Conservation (phyloP, 2,113 vertebrate genomes). For the Sterrhoptilus dennistouni region DNA sequence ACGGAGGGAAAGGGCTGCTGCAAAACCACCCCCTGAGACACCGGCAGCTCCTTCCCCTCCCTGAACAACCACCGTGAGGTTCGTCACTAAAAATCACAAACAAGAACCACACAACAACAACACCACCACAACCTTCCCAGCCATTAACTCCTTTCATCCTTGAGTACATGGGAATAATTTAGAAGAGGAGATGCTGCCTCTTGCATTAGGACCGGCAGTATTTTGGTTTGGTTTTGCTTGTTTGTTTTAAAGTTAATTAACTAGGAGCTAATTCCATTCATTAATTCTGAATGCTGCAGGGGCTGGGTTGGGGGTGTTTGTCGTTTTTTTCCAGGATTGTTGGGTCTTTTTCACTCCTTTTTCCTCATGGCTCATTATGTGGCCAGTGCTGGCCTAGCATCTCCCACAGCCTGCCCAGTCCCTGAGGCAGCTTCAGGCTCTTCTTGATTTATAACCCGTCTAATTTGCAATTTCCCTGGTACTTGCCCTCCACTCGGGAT, state of each 20-base stretch:
- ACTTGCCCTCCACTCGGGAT: neutral
- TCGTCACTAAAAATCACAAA: neutral
- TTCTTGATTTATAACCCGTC: neutral
- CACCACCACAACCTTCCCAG: neutral
- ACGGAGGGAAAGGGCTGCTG: neutral
- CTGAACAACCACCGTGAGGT: neutral
- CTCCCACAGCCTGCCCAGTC: neutral
- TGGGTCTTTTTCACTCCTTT: neutral
- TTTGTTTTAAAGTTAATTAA: neutral
- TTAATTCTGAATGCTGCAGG: constrained; percentile 16
- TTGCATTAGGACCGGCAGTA: neutral
- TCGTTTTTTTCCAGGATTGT: neutral
- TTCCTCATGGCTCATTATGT: neutral
- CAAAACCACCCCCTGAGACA: neutral
- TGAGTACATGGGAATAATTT: neutral
- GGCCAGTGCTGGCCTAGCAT: neutral
- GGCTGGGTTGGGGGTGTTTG: neutral
- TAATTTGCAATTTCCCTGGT: neutral
- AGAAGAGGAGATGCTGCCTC: neutral
- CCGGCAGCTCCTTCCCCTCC: neutral
- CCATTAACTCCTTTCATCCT: neutral
- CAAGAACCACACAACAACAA: neutral
- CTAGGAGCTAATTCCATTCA: neutral
- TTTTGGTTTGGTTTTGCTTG: neutral
- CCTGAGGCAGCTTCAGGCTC: neutral